phyloP scores from a whole-genome alignment of 1,140 invertebrate species.

The Macrotrachela quadricornifera region DNA sequence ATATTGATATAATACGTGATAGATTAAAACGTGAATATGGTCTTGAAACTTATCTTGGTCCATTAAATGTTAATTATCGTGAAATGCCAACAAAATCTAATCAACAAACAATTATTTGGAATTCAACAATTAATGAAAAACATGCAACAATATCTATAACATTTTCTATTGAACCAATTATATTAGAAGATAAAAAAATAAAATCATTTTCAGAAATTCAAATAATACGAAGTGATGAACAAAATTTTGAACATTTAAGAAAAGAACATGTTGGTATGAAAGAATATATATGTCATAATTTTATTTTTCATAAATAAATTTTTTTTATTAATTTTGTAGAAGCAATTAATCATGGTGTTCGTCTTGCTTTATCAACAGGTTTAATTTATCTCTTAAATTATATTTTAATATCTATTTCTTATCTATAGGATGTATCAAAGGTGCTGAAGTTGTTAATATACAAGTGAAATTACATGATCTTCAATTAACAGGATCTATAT shows the following conservation, averaged over 20 bases:
- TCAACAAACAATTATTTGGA: not conserved
- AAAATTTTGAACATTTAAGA: not conserved
- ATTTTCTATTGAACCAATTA: too few species aligned
- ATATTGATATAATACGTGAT: slow-evolving; percentile 68
- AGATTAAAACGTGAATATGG: slow-evolving; percentile 49
- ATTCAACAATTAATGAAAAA: slow-evolving; percentile 2
- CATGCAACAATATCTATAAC: too few species aligned
- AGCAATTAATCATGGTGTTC: slow-evolving; percentile 3
- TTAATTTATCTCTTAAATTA: not conserved
- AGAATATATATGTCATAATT: not conserved
- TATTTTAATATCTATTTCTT: not conserved
- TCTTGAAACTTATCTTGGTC: slow-evolving; percentile 71
- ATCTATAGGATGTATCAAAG: slow-evolving; percentile 26
- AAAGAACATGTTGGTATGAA: too few species aligned
- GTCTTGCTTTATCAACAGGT: slow-evolving; percentile 3
- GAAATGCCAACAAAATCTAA: slow-evolving; percentile 71
- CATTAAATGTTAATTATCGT: slow-evolving; percentile 35
- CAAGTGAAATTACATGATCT: slow-evolving; percentile 53
- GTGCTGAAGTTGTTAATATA: slow-evolving; percentile 40
- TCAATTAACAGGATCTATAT: slow-evolving; percentile 44
- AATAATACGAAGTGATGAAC: not conserved
- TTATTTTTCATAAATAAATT: not conserved
- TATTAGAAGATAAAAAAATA: too few species aligned
- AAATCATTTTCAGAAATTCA: not conserved
- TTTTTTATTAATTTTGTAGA: not conserved